These are phyloP conservation scores for Mimachlamys varia DNA, from an alignment of 2,888 invertebrate species.

Conservation along the genomic window DNA sequence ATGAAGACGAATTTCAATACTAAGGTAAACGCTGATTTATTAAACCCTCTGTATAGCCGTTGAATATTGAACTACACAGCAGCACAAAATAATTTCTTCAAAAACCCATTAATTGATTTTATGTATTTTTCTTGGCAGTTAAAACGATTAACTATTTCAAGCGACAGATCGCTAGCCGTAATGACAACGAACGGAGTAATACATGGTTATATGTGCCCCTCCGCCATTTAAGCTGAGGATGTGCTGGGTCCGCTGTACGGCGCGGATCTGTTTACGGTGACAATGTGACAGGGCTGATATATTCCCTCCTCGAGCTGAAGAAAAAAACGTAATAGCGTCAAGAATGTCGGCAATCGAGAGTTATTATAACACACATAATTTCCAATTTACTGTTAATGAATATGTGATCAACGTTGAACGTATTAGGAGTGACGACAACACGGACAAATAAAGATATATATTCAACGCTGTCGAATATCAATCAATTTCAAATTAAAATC, in stretches of 20 bases:
- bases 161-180: not conserved
- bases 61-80: not conserved
- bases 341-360: not conserved
- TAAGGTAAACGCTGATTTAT: too few relatives aligned
- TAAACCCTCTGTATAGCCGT: too few relatives aligned
- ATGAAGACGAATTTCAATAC: too few relatives aligned
- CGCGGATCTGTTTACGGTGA: not conserved
- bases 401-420: not conserved
- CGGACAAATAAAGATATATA: not conserved
- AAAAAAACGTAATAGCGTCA: not conserved
- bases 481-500: constrained; percentile 7
- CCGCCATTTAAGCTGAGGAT: not conserved
- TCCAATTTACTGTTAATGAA: not conserved
- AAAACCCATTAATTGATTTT: not conserved
- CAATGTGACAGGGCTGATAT: not conserved
- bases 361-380: not conserved
- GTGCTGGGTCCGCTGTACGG: not conserved
- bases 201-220: not conserved
- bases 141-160: constrained; percentile 6
- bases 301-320: not conserved
- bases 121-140: constrained; percentile 17
- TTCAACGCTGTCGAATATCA: not conserved
- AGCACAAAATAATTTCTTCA: not conserved
- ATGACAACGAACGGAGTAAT: not conserved
- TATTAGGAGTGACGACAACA: not conserved